These are phyloP conservation scores for Andrena bicolor DNA, from an alignment of 2,888 invertebrate species.

Conservation along the genomic window DNA sequence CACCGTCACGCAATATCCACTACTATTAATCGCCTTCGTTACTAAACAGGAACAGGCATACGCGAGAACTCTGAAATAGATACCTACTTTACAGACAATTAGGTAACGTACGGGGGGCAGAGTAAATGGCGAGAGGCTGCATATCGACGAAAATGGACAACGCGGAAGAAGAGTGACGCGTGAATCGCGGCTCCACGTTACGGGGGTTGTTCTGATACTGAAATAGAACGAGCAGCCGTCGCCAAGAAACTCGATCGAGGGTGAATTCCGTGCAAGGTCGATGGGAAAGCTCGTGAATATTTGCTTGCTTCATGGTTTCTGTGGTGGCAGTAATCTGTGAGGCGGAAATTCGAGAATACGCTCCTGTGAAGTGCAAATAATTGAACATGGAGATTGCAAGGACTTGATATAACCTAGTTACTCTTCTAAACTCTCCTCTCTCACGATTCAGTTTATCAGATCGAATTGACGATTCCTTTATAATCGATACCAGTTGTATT, in stretches of 20 bases:
- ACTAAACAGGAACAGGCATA: neutral
- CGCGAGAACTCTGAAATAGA: no score
- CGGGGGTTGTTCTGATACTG: constrained; percentile 72
- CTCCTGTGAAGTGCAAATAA: no score
- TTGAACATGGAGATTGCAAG: no score
- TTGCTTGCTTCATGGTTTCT: neutral
- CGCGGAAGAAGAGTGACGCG: constrained; percentile 51
- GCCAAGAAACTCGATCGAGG: constrained; percentile 27
- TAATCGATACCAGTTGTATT: no score
- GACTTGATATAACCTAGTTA: no score
- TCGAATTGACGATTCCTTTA: no score
- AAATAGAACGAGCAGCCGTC: constrained; percentile 55
- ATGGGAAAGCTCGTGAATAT: neutral
- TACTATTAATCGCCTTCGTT: neutral
- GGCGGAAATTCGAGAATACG: no score
- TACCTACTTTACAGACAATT: no score
- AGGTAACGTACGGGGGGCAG: no score
- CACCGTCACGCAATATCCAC: constrained; percentile 61
- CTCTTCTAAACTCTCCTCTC: no score
- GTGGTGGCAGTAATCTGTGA: neutral
- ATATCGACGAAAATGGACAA: constrained; percentile 70
- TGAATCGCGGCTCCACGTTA: constrained; percentile 3
- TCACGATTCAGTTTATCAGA: no score
- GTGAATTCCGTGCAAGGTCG: constrained; percentile 45
- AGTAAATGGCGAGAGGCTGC: no score